A percentile compares a stretch with the other conserved stretches of the same genome.
These are phyloP conservation scores for Ophiothrix spiculata DNA, from an alignment of 35 echinoderm and acorn worm genomes.

Conservation along the genomic window DNA sequence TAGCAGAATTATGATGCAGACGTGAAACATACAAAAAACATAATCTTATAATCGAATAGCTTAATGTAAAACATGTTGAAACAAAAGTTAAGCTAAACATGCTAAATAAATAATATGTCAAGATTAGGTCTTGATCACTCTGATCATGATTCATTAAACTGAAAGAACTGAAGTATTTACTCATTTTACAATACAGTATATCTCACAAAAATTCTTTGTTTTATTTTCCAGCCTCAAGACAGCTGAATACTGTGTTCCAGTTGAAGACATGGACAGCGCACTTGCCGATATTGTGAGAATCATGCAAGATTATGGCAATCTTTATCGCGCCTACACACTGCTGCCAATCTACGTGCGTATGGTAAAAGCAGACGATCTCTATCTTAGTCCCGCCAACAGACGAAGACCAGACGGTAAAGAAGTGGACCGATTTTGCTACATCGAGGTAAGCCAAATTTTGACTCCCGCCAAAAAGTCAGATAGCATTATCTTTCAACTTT, in stretches of 20 bases:
- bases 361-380: conserved; percentile 88
- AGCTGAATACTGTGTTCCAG: conserved; percentile 84
- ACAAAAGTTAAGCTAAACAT: too few relatives aligned
- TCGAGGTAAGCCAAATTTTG: conserved; percentile 67
- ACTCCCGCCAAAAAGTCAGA: neutral
- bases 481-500: neutral
- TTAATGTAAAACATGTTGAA: too few relatives aligned
- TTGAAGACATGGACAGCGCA: conserved; percentile 68
- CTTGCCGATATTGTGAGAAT: conserved; percentile 65
- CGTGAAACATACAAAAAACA: too few relatives aligned
- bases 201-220: too few relatives aligned
- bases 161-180: too few relatives aligned
- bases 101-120: too few relatives aligned
- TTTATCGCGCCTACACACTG: conserved; percentile 77
- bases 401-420: conserved; percentile 54
- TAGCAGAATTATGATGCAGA: too few relatives aligned
- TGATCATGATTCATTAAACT: too few relatives aligned
- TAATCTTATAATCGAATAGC: too few relatives aligned
- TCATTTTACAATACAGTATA: too few relatives aligned
- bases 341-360: conserved; percentile 84
- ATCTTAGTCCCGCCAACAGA: conserved; percentile 80
- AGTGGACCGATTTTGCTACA: conserved; percentile 74
- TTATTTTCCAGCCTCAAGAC: conserved; percentile 68
- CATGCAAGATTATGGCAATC: conserved; percentile 73
- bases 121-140: too few relatives aligned